Conservation (phyloP, 2,888 invertebrate species). For the Noctua comes region DNA sequence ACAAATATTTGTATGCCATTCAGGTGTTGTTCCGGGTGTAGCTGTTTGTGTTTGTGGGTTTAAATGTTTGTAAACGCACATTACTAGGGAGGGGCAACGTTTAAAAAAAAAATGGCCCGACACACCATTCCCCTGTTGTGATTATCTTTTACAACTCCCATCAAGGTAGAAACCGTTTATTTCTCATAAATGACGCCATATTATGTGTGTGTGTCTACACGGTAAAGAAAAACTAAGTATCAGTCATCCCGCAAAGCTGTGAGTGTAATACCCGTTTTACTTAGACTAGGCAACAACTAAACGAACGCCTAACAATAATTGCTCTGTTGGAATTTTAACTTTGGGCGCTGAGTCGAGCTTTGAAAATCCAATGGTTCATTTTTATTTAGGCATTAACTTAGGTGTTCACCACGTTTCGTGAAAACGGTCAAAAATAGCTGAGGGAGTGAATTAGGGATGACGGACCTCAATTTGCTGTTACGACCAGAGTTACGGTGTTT, state of each 20-base stretch:
- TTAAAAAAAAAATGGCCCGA: background rate
- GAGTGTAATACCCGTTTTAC: constrained; percentile 4
- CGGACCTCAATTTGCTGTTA: constrained; percentile 38
- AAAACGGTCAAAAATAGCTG: constrained; percentile 7
- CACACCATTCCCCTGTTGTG: no score
- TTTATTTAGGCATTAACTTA: background rate
- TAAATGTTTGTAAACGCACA: no score
- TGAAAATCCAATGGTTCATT: background rate
- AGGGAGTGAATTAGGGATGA: constrained; percentile 47
- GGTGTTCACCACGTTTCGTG: background rate
- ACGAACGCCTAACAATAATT: background rate
- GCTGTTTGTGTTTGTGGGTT: no score
- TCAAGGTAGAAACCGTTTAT: background rate
- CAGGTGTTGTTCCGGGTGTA: no score
- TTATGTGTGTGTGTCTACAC: background rate
- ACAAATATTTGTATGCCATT: no score
- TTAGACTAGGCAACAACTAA: no score
- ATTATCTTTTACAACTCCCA: background rate
- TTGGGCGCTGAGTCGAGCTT: background rate
- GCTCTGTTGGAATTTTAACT: background rate
- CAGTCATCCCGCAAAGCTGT: constrained; percentile 35
- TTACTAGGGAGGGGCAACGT: no score
- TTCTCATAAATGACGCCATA: background rate
- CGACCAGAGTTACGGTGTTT: constrained; percentile 24
- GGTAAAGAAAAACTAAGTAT: constrained; percentile 19